Evolutionary conservation across 2,113 vertebrate genomes (phyloP).

Genomic region (Tympanuchus pallidicinctus): DNA sequence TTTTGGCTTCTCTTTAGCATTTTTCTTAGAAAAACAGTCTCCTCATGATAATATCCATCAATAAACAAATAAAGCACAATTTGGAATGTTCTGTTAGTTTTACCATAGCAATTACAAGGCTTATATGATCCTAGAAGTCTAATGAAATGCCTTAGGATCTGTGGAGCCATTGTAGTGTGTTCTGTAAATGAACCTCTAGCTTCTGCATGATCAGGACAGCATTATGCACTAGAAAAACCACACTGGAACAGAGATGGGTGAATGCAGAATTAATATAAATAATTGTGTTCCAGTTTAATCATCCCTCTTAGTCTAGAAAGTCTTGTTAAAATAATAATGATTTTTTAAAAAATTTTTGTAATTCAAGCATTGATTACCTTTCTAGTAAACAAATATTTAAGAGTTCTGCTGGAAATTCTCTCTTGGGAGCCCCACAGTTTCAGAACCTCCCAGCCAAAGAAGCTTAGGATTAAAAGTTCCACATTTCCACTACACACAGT

Average conservation of each 20-base stretch:
- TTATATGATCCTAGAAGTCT: background rate
- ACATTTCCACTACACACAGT: background rate
- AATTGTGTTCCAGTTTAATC: background rate
- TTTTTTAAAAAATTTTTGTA: background rate
- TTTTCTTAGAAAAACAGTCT: constrained; percentile 46
- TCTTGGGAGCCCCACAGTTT: background rate
- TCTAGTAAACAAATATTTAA: background rate
- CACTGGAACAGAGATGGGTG: background rate
- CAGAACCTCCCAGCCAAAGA: background rate
- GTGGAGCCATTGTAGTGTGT: background rate
- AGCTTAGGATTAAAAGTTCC: background rate
- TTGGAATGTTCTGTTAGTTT: constrained; percentile 12
- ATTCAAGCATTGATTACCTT: background rate
- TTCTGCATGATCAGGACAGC: background rate
- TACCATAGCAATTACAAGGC: background rate
- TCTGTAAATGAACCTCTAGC: background rate
- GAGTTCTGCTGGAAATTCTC: background rate
- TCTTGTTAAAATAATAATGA: background rate
- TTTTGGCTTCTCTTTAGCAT: constrained; percentile 45
- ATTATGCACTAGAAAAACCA: background rate
- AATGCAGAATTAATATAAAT: background rate
- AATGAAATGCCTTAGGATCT: background rate
- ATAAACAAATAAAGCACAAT: constrained; percentile 34
- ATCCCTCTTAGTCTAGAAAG: background rate
- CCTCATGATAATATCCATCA: background rate